Base-by-base conservation (phyloP, 2,113 vertebrate species). In the Aleadryas rufinucha region DNA sequence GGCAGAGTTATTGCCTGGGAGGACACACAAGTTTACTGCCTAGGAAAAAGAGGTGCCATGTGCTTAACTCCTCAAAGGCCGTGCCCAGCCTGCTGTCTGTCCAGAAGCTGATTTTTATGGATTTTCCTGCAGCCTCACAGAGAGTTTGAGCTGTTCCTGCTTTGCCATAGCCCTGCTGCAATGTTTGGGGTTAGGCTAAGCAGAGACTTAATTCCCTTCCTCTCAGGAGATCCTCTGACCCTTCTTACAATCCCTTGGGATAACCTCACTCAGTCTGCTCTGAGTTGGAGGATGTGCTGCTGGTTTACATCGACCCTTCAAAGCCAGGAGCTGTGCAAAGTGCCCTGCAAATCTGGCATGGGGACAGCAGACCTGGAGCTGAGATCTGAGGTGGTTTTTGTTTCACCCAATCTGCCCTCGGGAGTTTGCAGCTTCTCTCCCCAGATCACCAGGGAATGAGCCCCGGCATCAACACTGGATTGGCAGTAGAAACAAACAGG, bases 301-400 rank as follows among this genome's bases (percentile, higher is more conserved):
- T 52, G 33, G 2, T 60, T 78, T 68, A 24, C 17, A 17, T 6
- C 0, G 0, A n/a, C 24, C 6, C 37, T 45, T 59, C 28, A 52
- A 79, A 84, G 30, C 15, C 82, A 53, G n/a, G 33, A 53, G 8
- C 21, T 82, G 28, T 45, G 49, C 53, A 39, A 90, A 87, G 20
- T 42, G 12, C 23, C 39, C 56, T 41, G 37, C 21, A 77, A 74
- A 69, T 27, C 19, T 90, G 57, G 6, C 17, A 8, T 1, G 23
- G 45, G 39, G 26, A 22, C 10, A 27, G 26, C 39, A 84, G 19
- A 22, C 4, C 16, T 18, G 23, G 37, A 65, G 28, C 17, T 66
- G 47, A 45, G 11, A 23, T 7, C 4, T 2, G 26, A 61, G n/a
- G 17, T 0, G 1, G 3, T 16, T 5, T 47, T 49, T 13, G 16